A percentile compares a stretch with the other conserved stretches of the same genome.
These are phyloP conservation scores for Micrasema longulum DNA, from an alignment of 1,140 invertebrate species.

Conservation along the genomic window DNA sequence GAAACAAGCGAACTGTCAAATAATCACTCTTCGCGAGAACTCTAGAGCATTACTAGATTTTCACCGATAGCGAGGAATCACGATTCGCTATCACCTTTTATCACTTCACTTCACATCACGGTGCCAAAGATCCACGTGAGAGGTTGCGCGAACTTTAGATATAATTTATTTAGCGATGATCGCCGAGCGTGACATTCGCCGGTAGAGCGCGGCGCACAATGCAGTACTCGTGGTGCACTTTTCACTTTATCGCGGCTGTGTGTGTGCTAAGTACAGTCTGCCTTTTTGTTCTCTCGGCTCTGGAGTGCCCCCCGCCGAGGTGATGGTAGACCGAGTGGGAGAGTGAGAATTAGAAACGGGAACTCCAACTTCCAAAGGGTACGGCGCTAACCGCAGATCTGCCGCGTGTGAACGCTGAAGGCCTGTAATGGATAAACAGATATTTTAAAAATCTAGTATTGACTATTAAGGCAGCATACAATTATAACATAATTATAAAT, in stretches of 20 bases:
- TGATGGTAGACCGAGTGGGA: slow-evolving; percentile 5
- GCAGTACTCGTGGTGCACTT: slow-evolving; percentile 2
- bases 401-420: too few species aligned
- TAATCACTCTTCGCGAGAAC: not conserved
- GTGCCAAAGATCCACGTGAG: not conserved
- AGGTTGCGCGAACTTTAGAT: not conserved
- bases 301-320: slow-evolving; percentile 10
- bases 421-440: too few species aligned
- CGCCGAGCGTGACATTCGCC: slow-evolving; percentile 22
- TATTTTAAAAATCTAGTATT: too few species aligned
- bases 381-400: too few species aligned
- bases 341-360: not conserved
- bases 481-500: too few species aligned
- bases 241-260: slow-evolving; percentile 3
- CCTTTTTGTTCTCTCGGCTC: slow-evolving; percentile 16
- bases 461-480: too few species aligned
- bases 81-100: not conserved
- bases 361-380: too few species aligned
- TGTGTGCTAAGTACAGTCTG: not conserved
- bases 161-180: not conserved
- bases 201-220: not conserved
- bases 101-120: slow-evolving; percentile 5
- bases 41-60: not conserved
- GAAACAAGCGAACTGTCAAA: slow-evolving; percentile 6
- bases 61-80: not conserved